Percentiles rank a stretch among this genome's conserved stretches.
Conservation (phyloP, 2,113 vertebrate genomes). For the Oreochromis niloticus region DNA sequence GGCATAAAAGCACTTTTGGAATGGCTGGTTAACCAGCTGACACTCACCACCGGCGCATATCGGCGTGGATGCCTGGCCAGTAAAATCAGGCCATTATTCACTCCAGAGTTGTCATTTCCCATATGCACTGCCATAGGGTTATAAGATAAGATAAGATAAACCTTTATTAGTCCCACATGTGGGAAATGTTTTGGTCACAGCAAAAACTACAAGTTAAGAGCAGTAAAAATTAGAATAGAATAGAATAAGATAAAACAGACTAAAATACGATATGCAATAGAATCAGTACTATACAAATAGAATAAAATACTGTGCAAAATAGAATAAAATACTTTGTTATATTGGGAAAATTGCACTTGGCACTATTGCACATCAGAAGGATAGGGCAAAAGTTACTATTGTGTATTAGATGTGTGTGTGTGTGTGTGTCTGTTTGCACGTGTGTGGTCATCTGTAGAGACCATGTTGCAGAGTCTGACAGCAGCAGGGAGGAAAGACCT, state of each 20-base stretch:
- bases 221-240: neutral
- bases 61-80: neutral
- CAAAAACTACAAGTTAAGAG: neutral
- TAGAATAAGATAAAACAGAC: neutral
- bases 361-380: neutral
- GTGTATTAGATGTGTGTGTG: neutral
- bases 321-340: neutral
- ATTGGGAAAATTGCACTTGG: neutral
- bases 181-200: neutral
- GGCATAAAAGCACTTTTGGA: neutral
- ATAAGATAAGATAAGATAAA: neutral
- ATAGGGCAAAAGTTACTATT: neutral
- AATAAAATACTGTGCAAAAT: neutral
- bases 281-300: neutral
- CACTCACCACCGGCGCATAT: neutral
- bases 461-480: neutral
- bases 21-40: neutral
- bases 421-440: neutral
- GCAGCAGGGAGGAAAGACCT: neutral
- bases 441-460: neutral
- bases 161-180: neutral
- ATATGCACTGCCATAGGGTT: neutral
- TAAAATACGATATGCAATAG: neutral
- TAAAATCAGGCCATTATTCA: neutral
- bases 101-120: neutral